Evolutionary conservation across 2,797 vertebrate genomes (phyloP).

Genomic region (Poecilia gillii): DNA sequence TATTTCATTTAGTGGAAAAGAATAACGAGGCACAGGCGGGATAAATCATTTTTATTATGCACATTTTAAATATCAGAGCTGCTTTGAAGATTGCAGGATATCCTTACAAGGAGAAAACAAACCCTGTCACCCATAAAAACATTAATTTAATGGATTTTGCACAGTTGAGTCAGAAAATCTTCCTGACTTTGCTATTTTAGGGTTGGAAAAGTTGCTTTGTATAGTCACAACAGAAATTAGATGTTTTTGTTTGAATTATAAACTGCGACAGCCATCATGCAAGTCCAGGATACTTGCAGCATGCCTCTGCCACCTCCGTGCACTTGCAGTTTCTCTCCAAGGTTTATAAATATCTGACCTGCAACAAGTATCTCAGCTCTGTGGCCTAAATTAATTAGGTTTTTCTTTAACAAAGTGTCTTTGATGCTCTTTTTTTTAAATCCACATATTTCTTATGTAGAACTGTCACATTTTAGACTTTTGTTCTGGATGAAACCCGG

Average conservation of each 20-base stretch:
- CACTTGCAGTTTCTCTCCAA: background rate
- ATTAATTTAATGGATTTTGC: background rate
- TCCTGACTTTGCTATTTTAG: background rate
- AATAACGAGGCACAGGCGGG: background rate
- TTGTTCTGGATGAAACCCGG: conserved; percentile 18
- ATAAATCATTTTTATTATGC: background rate
- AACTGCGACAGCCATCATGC: background rate
- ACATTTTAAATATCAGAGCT: background rate
- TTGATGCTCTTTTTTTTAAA: background rate
- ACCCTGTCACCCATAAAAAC: background rate
- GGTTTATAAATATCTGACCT: conserved; percentile 46
- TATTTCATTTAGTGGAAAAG: background rate
- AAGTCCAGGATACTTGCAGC: background rate
- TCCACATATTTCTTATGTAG: background rate
- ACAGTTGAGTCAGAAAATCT: background rate
- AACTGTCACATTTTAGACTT: background rate
- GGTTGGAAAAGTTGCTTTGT: background rate
- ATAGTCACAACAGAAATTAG: background rate
- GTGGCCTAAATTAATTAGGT: background rate
- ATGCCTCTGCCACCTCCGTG: background rate
- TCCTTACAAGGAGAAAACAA: background rate
- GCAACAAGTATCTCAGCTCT: conserved; percentile 8
- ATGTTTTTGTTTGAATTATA: background rate
- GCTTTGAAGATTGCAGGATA: background rate
- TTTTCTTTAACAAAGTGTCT: background rate